Conservation (phyloP, 2,797 vertebrate genomes). For the Thamnophis elegans region DNA sequence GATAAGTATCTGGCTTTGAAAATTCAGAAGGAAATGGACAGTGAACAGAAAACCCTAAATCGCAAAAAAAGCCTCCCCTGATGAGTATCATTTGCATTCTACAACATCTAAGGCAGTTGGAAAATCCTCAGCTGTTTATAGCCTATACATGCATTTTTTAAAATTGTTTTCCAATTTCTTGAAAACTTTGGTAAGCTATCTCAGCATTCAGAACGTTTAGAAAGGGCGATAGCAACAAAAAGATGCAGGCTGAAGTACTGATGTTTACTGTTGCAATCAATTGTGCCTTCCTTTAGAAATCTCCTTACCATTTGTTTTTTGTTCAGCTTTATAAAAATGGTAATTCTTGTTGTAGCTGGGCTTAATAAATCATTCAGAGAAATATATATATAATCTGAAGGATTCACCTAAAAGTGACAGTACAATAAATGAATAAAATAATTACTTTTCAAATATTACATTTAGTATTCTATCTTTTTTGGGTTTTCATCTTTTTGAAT, state of each 20-base stretch:
- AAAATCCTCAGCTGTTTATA: conserved; percentile 4
- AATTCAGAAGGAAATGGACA: conserved; percentile 82
- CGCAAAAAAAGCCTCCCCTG: conserved; percentile 82
- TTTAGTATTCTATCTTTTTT: not conserved
- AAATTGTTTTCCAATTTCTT: not conserved
- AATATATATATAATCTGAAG: not conserved
- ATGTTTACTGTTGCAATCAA: not conserved
- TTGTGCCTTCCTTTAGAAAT: not conserved
- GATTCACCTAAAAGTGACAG: not conserved
- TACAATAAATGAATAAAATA: not conserved
- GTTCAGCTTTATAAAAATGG: not conserved
- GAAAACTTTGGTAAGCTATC: not conserved
- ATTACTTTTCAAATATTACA: not conserved
- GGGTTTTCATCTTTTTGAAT: not conserved
- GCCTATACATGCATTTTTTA: not conserved
- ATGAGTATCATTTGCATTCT: conserved; percentile 79
- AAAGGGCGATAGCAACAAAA: not conserved
- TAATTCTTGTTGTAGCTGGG: not conserved
- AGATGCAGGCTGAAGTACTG: not conserved
- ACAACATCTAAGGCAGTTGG: conserved; percentile 33
- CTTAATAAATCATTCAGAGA: not conserved
- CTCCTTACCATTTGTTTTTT: not conserved
- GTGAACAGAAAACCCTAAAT: conserved; percentile 72
- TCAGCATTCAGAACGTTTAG: not conserved
- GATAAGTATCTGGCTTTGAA: conserved; percentile 80